Base-by-base conservation (phyloP, 2,797 vertebrate genomes). In the Cygnus olor region DNA sequence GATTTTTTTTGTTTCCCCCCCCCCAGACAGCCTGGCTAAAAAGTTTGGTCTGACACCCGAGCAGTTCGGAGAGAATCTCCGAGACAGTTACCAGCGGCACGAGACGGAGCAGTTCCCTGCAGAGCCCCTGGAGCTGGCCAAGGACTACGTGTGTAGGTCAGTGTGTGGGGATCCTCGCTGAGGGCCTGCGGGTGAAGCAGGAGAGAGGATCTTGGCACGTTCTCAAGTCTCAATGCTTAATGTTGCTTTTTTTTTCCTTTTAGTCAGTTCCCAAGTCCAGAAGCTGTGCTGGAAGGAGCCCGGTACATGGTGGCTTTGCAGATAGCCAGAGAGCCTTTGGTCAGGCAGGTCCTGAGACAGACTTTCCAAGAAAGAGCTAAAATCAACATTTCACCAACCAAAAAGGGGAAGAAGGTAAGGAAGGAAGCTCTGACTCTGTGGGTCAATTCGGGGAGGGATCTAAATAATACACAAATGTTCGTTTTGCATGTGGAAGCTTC, bases 291-390 rank as follows among this genome's bases (percentile, higher is more conserved):
- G 87, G 99, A 99, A 92, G 99, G 99, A 80, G 99, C 99, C 32
- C 98, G 99, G 53, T 99, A 99, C 97, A 99, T 99, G 99, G 99
- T 99, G 91, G 99, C 99, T 87, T 98, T 99, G 98, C 99, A 99
- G 97, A 99, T 99, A 28, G 99, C 99, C 78, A 98, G 99, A 36
- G 99, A 99, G 85, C 99, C 99, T 53, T 97, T 99, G 85, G 99
- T 99, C 92, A 98, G 99, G 53, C 99, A 99, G 72, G 99, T 99
- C 68, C 98, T 99, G 82, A 98, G 99, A 45, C 99, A 99, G 84
- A 99, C 99, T 54, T 99, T 99, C 95, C 99, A 99, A 96, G 99
- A 99, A 91, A 98, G 99, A 96, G 99, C 99, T 74, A 99, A 99
- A 97, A 98, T 99, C 96, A 99, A 99, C 97, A 99, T 99, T 97